Conservation (phyloP, 2,797 vertebrate species). For the Tolypeutes matacus region DNA sequence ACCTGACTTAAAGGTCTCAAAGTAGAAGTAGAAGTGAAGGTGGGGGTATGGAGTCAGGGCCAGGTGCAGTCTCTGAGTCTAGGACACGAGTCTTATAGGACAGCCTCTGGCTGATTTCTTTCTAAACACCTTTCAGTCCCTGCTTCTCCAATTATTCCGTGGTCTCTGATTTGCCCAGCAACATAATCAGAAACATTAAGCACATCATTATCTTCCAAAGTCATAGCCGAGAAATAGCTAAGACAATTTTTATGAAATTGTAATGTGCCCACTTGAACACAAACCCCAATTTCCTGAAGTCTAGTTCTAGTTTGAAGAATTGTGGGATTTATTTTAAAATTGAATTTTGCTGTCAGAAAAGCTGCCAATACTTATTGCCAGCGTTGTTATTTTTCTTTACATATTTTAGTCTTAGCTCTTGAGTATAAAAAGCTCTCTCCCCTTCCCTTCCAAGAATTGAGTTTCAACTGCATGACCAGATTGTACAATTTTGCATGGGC, state of each 20-base stretch:
- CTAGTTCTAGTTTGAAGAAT: slow-evolving; percentile 71
- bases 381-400: slow-evolving; percentile 79
- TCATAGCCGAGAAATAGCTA: slow-evolving; percentile 64
- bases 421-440: slow-evolving; percentile 67
- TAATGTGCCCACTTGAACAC: slow-evolving; percentile 78
- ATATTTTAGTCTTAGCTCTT: slow-evolving; percentile 75
- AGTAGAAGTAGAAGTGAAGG: background rate
- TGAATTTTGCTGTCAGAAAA: slow-evolving; percentile 78
- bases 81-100: background rate
- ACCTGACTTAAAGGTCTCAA: background rate
- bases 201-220: slow-evolving; percentile 73
- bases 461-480: slow-evolving; percentile 69
- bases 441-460: slow-evolving; percentile 61
- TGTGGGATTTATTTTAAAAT: slow-evolving; percentile 73
- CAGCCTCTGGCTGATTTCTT: background rate
- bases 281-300: slow-evolving; percentile 77
- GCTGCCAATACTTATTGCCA: slow-evolving; percentile 71
- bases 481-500: slow-evolving; percentile 57
- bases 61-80: background rate
- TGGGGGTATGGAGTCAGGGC: background rate
- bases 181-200: slow-evolving; percentile 74
- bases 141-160: slow-evolving; percentile 58
- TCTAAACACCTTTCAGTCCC: background rate
- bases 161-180: slow-evolving; percentile 45
- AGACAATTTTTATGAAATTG: slow-evolving; percentile 76